Base-by-base conservation (phyloP, 2,888 invertebrate species). In the Aphodius granarius region DNA sequence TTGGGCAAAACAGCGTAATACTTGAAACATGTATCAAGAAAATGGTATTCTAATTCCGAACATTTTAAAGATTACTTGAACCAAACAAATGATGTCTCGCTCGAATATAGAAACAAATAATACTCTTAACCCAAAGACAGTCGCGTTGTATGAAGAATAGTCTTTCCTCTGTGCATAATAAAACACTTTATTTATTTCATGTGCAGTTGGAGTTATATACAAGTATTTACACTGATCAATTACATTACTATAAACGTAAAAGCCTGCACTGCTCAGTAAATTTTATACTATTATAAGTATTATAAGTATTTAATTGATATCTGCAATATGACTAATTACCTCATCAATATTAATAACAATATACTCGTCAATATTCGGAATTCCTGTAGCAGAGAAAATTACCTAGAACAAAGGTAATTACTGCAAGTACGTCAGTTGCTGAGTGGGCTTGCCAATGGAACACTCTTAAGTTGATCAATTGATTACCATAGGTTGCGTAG, bases 401-500 rank as follows among this genome's bases (percentile, higher is more conserved):
- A 68, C 21, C 68, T n/a, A 68, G 68, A 20, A 68, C 20, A 68
- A 68, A 19, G 21, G n/a, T 22, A 19, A 68, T 65, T 43, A 65
- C 16, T 19, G 68, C 20, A 68, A 21, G 21, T 21, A 19, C 21
- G 22, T 21, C 68, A 68, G 68, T 68, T 68, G 68, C 3, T 5
- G 68, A 68, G 20, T 20, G 20, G n/a, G 68, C 22, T 68, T 68
- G 21, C 68, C n/a, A 68, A 20, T 20, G 9, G n/a, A 20, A 19
- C 2, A 6, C 2, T 6, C 21, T 68, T 20, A 20, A 68, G 21
- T 21, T n/a, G 21, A 2, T 3, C 22, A n/a, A 22, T 68, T 68
- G 68, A 68, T 68, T 68, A 68, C 4, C 68, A 20, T 22, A 20
- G 22, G 20, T 9, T 68, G 68, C 20, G 21, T 68, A 43, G 6